Conservation (phyloP, 1,140 invertebrate genomes). For the Homalodisca vitripennis region DNA sequence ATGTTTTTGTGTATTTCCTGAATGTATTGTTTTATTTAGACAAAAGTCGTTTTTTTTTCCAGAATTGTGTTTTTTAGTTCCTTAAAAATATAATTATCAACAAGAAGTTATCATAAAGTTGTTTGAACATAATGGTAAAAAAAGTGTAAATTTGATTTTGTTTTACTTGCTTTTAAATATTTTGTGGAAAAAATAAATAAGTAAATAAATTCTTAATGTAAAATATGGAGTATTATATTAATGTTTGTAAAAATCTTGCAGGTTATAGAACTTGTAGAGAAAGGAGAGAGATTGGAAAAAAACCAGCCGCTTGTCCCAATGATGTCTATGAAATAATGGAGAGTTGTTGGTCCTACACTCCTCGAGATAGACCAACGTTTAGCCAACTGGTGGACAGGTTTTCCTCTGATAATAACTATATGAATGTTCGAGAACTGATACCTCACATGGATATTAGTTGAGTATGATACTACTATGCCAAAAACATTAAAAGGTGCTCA, state of each 20-base stretch:
- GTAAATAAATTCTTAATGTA: not conserved
- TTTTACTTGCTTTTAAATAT: not conserved
- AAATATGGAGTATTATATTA: not conserved
- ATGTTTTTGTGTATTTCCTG: not conserved
- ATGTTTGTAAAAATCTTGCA: conserved; percentile 46
- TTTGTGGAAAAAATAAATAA: not conserved
- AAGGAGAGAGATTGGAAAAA: conserved; percentile 69
- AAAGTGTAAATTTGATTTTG: not conserved
- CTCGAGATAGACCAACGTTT: conserved; percentile 78
- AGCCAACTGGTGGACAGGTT: conserved; percentile 74
- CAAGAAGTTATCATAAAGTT: not conserved
- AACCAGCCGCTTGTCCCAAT: conserved; percentile 79
- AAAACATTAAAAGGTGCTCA: too few species aligned
- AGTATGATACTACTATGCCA: too few species aligned
- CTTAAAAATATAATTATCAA: not conserved
- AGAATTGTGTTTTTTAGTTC: too few species aligned
- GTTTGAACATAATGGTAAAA: not conserved
- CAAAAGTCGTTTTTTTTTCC: too few species aligned
- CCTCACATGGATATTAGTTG: conserved; percentile 46
- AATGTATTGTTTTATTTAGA: not conserved
- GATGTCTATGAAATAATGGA: conserved; percentile 85
- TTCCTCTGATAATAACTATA: conserved; percentile 68
- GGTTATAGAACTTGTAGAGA: conserved; percentile 79
- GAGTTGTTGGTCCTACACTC: conserved; percentile 85
- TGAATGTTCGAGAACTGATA: conserved; percentile 62